A percentile compares a stretch with the other conserved stretches of the same genome.
Conservation (phyloP, 2,113 vertebrate species). For the Brachypodius melanocephalos region DNA sequence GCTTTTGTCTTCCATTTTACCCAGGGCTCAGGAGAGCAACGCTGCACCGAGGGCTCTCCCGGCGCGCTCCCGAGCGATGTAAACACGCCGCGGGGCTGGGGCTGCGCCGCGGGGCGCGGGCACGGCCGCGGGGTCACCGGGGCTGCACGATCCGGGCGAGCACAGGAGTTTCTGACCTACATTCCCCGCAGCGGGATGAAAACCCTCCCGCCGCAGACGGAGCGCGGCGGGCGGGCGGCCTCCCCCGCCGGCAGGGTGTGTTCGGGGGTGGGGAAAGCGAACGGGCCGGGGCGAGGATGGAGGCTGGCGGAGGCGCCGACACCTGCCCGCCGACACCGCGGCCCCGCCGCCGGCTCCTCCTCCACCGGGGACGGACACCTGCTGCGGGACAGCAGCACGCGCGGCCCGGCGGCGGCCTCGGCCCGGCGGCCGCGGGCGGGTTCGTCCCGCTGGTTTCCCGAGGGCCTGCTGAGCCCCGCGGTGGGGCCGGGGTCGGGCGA, state of each 20-base stretch:
- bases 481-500: constrained; percentile 63
- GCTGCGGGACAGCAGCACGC: background rate
- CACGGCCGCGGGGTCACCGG: background rate
- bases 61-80: background rate
- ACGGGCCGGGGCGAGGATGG: background rate
- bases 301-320: background rate
- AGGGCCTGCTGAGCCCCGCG: constrained; percentile 71
- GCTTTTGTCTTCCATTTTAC: constrained; percentile 59
- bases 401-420: background rate
- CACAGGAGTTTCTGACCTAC: constrained; percentile 25
- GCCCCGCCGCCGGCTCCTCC: background rate
- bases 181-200: background rate
- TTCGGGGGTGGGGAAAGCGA: constrained; percentile 30
- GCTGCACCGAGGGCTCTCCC: background rate
- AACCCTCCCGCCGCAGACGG: background rate
- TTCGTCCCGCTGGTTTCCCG: background rate
- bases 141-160: background rate
- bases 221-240: background rate
- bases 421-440: background rate
- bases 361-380: constrained; percentile 10
- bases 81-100: background rate
- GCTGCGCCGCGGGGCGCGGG: background rate
- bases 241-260: constrained; percentile 8
- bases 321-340: constrained; percentile 19
- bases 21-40: background rate